A percentile compares a stretch with the other conserved stretches of the same genome.
Conservation (phyloP, 2,888 invertebrate species). For the Siphlonurus alternatus region DNA sequence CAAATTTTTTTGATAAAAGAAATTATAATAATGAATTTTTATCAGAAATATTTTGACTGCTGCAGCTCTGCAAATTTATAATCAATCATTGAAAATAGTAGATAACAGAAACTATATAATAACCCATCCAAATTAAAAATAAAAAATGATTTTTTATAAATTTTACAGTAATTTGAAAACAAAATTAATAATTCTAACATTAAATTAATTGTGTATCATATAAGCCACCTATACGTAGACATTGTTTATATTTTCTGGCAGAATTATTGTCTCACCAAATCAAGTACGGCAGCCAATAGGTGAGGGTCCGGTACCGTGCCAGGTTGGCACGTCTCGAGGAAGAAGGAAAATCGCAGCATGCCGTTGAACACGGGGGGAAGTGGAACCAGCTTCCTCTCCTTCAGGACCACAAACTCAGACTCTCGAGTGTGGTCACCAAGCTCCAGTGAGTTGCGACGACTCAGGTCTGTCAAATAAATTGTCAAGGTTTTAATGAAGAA, state of each 20-base stretch:
- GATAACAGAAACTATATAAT: too few species aligned
- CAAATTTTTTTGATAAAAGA: background rate
- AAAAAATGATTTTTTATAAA: too few species aligned
- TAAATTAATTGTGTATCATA: background rate
- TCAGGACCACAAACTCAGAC: constrained; percentile 73
- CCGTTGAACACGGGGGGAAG: constrained; percentile 68
- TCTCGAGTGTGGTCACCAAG: constrained; percentile 62
- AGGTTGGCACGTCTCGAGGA: constrained; percentile 89
- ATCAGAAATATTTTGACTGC: too few species aligned
- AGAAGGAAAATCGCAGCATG: constrained; percentile 73
- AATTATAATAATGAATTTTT: too few species aligned
- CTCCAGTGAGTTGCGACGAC: constrained; percentile 69
- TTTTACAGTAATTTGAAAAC: too few species aligned
- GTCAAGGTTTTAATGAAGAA: constrained; percentile 2
- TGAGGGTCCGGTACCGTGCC: constrained; percentile 94
- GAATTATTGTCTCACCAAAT: constrained; percentile 50
- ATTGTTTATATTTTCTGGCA: too few species aligned
- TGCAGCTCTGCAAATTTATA: too few species aligned
- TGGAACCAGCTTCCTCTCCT: constrained; percentile 72
- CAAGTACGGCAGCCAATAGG: constrained; percentile 81
- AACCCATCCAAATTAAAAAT: too few species aligned
- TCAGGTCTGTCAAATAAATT: constrained; percentile 35
- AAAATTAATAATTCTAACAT: too few species aligned
- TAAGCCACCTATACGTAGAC: background rate
- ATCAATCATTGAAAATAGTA: too few species aligned